A percentile compares a stretch with the other conserved stretches of the same genome.
Evolutionary conservation across 2,113 vertebrate genomes (phyloP).

Genomic region (Carassius gibelio): DNA sequence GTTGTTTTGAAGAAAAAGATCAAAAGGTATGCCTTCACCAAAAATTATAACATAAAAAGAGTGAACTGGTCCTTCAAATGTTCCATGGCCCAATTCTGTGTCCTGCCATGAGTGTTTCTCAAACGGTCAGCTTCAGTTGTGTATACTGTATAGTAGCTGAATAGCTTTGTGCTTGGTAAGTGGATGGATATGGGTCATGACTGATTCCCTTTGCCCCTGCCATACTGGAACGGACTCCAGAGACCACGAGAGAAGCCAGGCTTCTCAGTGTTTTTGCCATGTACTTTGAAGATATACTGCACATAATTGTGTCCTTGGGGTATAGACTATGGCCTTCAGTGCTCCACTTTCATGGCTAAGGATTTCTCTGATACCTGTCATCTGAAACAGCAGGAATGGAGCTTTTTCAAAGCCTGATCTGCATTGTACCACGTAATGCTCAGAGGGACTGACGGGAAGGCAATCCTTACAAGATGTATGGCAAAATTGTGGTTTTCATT

Average conservation of each 20-base stretch:
- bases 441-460: background rate
- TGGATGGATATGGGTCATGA: slow-evolving; percentile 10
- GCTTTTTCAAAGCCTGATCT: slow-evolving; percentile 19
- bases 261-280: slow-evolving; percentile 14
- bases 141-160: background rate
- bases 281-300: slow-evolving; percentile 41
- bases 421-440: background rate
- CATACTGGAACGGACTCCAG: background rate
- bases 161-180: slow-evolving; percentile 7
- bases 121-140: background rate
- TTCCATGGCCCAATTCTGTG: background rate
- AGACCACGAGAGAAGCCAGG: background rate
- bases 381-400: slow-evolving; percentile 2
- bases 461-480: background rate
- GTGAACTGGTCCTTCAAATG: background rate
- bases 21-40: background rate
- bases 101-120: background rate
- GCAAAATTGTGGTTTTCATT: background rate
- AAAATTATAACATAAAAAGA: background rate
- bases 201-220: slow-evolving; percentile 16
- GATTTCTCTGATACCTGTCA: slow-evolving; percentile 10
- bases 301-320: slow-evolving; percentile 48
- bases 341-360: background rate
- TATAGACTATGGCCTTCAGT: slow-evolving; percentile 31
- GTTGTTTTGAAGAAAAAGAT: slow-evolving; percentile 12